phyloP scores from a whole-genome alignment of 2,888 invertebrate genomes.

The Pyralis farinalis region DNA sequence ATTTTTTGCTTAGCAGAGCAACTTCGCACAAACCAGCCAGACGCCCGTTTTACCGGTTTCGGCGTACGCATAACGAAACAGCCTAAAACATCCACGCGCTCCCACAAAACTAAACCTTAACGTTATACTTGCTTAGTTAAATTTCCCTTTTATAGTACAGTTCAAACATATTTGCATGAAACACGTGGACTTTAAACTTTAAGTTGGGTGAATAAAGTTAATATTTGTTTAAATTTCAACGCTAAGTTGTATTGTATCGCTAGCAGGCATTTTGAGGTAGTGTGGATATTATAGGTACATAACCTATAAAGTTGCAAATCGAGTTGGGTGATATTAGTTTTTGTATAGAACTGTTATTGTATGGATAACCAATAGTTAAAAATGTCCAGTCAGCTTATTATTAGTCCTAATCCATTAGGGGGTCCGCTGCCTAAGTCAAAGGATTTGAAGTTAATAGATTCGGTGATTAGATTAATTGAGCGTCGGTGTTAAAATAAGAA shows the following conservation, averaged over 20 bases:
- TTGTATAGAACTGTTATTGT: slow-evolving; percentile 3
- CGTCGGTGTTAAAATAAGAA: no score
- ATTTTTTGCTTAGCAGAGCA: slow-evolving; percentile 62
- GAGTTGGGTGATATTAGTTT: slow-evolving; percentile 28
- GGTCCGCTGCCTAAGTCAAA: no score
- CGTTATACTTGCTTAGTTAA: background rate
- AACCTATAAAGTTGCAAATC: slow-evolving; percentile 28
- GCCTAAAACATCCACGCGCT: slow-evolving; percentile 13
- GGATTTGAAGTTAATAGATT: no score
- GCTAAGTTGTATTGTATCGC: slow-evolving; percentile 13
- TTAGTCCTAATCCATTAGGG: no score
- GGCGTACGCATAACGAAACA: slow-evolving; percentile 21
- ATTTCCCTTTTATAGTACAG: no score
- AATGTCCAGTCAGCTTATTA: no score
- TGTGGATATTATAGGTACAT: background rate
- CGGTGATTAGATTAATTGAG: no score
- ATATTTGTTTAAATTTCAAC: slow-evolving; percentile 23
- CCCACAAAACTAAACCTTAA: slow-evolving; percentile 24
- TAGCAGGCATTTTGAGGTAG: slow-evolving; percentile 37
- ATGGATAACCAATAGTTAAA: no score
- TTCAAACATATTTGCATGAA: no score
- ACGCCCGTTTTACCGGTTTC: slow-evolving; percentile 66
- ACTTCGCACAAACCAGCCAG: slow-evolving; percentile 46
- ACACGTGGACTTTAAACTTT: slow-evolving; percentile 26
- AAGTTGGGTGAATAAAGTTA: slow-evolving; percentile 21